Base-by-base conservation (phyloP, 1,140 invertebrate genomes). In the Sinonovacula constricta region DNA sequence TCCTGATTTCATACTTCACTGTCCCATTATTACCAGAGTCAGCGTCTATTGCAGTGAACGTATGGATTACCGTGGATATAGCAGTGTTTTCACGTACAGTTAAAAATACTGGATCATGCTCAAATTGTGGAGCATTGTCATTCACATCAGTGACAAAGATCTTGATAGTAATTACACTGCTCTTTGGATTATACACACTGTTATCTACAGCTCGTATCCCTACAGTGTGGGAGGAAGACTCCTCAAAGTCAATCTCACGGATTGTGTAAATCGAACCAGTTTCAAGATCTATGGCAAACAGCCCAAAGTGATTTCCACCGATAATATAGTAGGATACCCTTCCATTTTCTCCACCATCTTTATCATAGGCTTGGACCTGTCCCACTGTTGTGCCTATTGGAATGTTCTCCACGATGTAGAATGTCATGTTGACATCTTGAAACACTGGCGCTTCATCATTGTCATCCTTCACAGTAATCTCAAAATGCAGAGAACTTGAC, bases 261-360 rank as follows among this genome's bases (percentile, higher is more conserved):
- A 97, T 97, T 57, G 98, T 97, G 91, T 98, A 99, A 92, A 99
- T 98, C 88, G 96, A 97, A 81, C 98, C 98, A 78, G 97, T 98
- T 94, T 97, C 97, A 91, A 97, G 97, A 92, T 99, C 97, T 80
- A 99, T 97, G 78, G 97, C 97, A 91, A 99, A 99, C 34, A 97
- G 96, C 86, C 97, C 97, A 79, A 97, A 97, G 93, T 98, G 95
- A 94, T 99, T 99, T 93, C 97, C 97, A 93, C 96, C 97, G 90
- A 97, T 97, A 92, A 99, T 98, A 94, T 98, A 97, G 93, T 99
- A 99, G 93, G 97, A 96, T 93, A 99, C 97, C 94, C 96, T 95
- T 91, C 97, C 98, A 97, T 97, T 98, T 94, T 98, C 97, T 92
- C 99, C 97, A 28, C 79, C 85, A 70, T 86, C 87, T 24, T 56